phyloP scores from a whole-genome alignment of 2,888 invertebrate genomes.

The Macaria notata region DNA sequence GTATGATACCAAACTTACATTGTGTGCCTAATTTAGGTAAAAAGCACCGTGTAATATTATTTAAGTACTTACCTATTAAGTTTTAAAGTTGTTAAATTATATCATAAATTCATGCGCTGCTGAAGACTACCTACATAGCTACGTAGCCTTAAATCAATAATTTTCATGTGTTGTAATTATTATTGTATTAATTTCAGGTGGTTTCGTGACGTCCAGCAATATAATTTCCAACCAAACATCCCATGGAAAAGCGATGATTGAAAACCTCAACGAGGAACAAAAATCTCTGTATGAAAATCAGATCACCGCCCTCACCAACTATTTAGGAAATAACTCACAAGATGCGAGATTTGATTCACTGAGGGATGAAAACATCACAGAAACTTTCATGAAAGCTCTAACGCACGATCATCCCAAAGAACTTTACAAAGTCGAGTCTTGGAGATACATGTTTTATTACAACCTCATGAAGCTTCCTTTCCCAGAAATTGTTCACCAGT shows the following conservation, averaged over 20 bases:
- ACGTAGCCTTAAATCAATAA: no score
- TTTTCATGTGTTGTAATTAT: no score
- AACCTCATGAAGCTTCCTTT: conserved; percentile 82
- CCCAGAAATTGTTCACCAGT: conserved; percentile 81
- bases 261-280: conserved; percentile 84
- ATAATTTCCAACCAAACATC: conserved; percentile 84
- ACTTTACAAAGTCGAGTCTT: conserved; percentile 86
- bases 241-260: conserved; percentile 85
- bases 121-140: no score
- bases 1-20: no score
- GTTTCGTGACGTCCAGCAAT: conserved; percentile 86
- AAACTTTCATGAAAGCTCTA: conserved; percentile 84
- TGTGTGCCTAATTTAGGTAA: no score
- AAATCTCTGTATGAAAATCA: conserved; percentile 84
- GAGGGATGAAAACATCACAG: conserved; percentile 80
- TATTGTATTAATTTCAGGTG: conserved; percentile 73
- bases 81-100: no score
- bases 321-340: conserved; percentile 73
- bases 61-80: no score
- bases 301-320: conserved; percentile 84
- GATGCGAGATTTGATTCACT: conserved; percentile 69
- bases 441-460: conserved; percentile 86
- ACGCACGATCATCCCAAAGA: conserved; percentile 81
- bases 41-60: no score
- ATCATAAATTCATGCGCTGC: no score